A percentile compares a stretch with the other conserved stretches of the same genome.
Conservation (phyloP, 2,888 invertebrate genomes). For the Phortica magna region DNA sequence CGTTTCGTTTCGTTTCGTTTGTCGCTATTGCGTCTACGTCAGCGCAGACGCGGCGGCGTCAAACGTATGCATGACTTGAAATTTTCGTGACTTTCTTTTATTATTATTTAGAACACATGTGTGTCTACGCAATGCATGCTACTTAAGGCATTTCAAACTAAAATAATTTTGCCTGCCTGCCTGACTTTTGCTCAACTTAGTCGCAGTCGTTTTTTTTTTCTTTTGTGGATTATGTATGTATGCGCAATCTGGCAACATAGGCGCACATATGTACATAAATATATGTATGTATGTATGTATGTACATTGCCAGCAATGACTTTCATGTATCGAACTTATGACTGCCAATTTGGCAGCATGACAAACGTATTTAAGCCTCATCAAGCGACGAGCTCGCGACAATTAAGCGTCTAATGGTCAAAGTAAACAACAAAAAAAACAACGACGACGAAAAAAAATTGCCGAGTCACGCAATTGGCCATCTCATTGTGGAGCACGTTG, state of each 20-base stretch:
- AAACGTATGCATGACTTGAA: background rate
- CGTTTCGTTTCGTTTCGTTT: background rate
- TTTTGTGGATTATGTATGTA: too few species aligned
- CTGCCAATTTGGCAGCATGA: slow-evolving; percentile 26
- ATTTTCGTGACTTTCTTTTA: too few species aligned
- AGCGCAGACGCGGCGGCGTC: background rate
- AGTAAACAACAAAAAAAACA: too few species aligned
- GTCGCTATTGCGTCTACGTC: background rate
- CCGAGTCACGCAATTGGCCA: slow-evolving; percentile 20
- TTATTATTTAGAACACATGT: too few species aligned
- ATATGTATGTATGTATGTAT: background rate
- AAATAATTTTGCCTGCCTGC: too few species aligned
- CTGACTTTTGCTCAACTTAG: too few species aligned
- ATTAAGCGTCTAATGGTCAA: background rate
- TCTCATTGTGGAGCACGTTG: slow-evolving; percentile 13
- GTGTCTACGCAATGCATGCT: too few species aligned
- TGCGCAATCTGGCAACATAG: too few species aligned
- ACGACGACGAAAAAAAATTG: background rate
- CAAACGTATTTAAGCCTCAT: slow-evolving; percentile 11
- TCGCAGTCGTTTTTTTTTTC: too few species aligned
- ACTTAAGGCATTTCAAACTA: too few species aligned
- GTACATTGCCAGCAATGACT: background rate
- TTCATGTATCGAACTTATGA: background rate
- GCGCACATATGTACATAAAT: too few species aligned
- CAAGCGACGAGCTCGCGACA: background rate